Conservation (phyloP, 2,888 invertebrate species). For the Auanema freiburgensis region DNA sequence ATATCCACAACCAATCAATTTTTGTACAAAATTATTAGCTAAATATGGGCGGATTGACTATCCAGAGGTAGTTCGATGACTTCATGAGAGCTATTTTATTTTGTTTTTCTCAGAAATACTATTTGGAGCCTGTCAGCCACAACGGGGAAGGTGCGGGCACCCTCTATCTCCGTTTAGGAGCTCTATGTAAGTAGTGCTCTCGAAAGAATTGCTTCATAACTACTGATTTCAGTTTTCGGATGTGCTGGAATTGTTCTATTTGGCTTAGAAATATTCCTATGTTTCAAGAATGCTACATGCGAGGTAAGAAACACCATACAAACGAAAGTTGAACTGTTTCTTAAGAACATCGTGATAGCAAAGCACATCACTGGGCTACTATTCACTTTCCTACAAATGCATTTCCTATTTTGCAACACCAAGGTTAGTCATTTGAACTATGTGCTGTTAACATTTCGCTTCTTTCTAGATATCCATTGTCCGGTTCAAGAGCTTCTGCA, state of each 20-base stretch:
- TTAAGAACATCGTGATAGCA: conserved; percentile 26
- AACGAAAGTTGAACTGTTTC: neutral
- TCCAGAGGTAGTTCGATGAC: neutral
- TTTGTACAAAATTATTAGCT: conserved; percentile 15
- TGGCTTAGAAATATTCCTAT: conserved; percentile 60
- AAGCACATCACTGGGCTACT: conserved; percentile 58
- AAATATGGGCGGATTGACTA: conserved; percentile 2
- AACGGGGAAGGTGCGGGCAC: conserved; percentile 58
- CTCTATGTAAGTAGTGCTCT: conserved; percentile 46
- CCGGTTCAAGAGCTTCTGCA: conserved; percentile 47
- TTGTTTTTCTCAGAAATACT: conserved; percentile 33
- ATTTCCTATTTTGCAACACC: conserved; percentile 63
- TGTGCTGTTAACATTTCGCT: conserved; percentile 7
- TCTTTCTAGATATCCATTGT: conserved; percentile 51
- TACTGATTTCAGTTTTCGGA: conserved; percentile 54
- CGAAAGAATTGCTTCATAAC: conserved; percentile 1
- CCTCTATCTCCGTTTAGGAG: conserved; percentile 58
- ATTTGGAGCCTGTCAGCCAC: conserved; percentile 42
- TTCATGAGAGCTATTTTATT: no score
- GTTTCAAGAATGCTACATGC: conserved; percentile 47
- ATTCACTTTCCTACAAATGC: conserved; percentile 64
- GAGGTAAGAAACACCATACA: conserved; percentile 18
- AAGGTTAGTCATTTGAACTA: conserved; percentile 42
- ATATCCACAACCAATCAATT: conserved; percentile 52
- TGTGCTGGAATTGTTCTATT: conserved; percentile 60